Evolutionary conservation across 2,888 invertebrate species (phyloP), one percentile per base, ranked within the genome.

Genomic region (Zaprionus lineosus): DNA sequence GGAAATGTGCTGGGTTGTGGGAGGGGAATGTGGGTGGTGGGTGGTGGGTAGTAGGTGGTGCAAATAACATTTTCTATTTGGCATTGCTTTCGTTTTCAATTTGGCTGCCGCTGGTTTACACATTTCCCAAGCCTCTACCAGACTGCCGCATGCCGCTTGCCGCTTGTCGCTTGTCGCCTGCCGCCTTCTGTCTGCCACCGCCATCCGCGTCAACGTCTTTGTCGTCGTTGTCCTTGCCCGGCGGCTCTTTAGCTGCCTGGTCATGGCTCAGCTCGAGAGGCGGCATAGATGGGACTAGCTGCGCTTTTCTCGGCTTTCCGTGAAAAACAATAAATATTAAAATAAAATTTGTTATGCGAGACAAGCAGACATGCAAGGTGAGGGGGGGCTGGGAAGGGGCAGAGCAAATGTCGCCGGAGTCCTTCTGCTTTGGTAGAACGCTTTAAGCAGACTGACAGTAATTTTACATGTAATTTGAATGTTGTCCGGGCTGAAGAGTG

Each of bases 21-120:
- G n/a, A n/a, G n/a, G n/a, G n/a, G n/a, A n/a, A n/a, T n/a, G n/a
- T n/a, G n/a, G n/a, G n/a, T n/a, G n/a, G n/a, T n/a, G n/a, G n/a
- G n/a, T n/a, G n/a, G n/a, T n/a, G n/a, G n/a, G n/a, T n/a, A n/a
- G n/a, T n/a, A n/a, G 55, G 40, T 4, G 71, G 64, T 63, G 73
- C 61, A 66, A 56, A 66, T 67, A 77, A 81, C 77, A 79, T 81
- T 71, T 79, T 81, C 78, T 79, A 79, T 79, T 84, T 81, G 74
- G 74, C 81, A 84, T 79, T 84, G 84, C 78, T 79, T 79, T 79
- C 82, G 78, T 79, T 79, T 79, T 79, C 84, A 79, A 79, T 79
- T 79, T 84, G 64, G 64, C 59, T 65, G 70, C 61, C 59, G 51
- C 56, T 57, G 36, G 44, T 62, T 58, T 53, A 4, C 28, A n/a